Conservation (phyloP, 2,113 vertebrate genomes). For the Megaceryle torquata region DNA sequence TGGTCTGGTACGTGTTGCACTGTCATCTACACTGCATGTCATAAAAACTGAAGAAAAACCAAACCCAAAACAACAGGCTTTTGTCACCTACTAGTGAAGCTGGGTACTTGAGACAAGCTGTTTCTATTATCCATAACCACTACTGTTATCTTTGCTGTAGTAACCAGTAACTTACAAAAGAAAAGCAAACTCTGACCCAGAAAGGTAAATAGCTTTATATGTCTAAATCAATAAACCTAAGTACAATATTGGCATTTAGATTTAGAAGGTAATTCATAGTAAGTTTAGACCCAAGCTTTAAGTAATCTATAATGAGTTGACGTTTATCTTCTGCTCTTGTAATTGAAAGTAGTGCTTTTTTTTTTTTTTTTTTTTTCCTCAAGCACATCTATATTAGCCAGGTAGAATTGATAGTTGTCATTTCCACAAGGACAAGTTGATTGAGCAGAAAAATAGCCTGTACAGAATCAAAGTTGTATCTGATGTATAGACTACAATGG, state of each 20-base stretch:
- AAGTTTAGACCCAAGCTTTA: constrained; percentile 24
- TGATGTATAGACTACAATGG: neutral
- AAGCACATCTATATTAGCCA: neutral
- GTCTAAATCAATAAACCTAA: constrained; percentile 26
- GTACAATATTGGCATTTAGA: constrained; percentile 48
- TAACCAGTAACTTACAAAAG: neutral
- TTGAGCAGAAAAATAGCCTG: neutral
- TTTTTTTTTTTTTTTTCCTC: neutral
- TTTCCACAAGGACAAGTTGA: neutral
- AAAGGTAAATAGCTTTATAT: constrained; percentile 1
- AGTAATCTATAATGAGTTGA: constrained; percentile 2
- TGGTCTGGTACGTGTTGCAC: neutral
- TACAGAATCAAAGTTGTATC: neutral
- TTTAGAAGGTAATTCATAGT: constrained; percentile 45
- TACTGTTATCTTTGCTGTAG: neutral
- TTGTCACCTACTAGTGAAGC: neutral
- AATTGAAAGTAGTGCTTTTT: neutral
- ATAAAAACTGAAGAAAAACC: neutral
- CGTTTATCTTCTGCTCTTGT: neutral
- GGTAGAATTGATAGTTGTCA: neutral
- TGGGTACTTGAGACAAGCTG: neutral
- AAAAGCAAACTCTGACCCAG: neutral
- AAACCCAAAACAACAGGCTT: neutral
- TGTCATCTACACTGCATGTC: neutral
- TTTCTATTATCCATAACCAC: neutral